These are phyloP conservation scores for Gymnothorax javanicus DNA, from an alignment of 2,797 vertebrate genomes.

Conservation along the genomic window DNA sequence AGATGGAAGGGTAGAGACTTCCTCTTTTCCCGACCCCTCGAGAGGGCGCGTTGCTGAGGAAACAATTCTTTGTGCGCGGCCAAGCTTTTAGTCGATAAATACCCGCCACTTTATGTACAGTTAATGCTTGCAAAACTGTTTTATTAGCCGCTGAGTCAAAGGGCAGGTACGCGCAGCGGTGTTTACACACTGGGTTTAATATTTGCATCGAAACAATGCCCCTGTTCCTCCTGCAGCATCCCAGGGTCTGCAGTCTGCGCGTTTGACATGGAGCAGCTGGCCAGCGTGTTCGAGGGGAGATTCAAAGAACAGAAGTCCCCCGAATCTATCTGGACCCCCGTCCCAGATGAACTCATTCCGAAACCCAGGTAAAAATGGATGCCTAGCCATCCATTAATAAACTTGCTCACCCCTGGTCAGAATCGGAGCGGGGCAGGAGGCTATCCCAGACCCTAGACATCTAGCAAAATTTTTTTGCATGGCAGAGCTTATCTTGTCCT, in stretches of 20 bases:
- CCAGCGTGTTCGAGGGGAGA: conserved; percentile 86
- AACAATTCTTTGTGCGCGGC: not conserved
- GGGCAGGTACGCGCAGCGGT: not conserved
- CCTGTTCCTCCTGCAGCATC: conserved; percentile 73
- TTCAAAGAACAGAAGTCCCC: conserved; percentile 97
- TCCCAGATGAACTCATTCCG: conserved; percentile 90
- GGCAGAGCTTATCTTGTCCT: no score
- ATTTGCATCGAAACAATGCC: conserved; percentile 20
- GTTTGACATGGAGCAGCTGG: conserved; percentile 94
- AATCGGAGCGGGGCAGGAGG: no score
- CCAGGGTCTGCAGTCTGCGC: conserved; percentile 93
- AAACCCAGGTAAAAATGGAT: conserved; percentile 81
- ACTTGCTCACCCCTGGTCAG: no score
- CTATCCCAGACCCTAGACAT: no score
- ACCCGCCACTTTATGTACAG: not conserved
- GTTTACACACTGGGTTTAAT: conserved; percentile 14
- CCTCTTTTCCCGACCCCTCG: conserved; percentile 43
- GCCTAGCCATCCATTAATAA: not conserved
- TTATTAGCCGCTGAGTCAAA: conserved; percentile 23
- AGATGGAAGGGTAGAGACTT: conserved; percentile 42
- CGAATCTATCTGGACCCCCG: conserved; percentile 93
- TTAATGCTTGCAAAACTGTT: not conserved
- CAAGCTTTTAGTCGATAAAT: not conserved
- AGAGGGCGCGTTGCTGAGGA: conserved; percentile 30
- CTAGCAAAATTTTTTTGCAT: no score